Evolutionary conservation across 2,888 invertebrate species (phyloP).

Genomic region (Tipula lateralis): DNA sequence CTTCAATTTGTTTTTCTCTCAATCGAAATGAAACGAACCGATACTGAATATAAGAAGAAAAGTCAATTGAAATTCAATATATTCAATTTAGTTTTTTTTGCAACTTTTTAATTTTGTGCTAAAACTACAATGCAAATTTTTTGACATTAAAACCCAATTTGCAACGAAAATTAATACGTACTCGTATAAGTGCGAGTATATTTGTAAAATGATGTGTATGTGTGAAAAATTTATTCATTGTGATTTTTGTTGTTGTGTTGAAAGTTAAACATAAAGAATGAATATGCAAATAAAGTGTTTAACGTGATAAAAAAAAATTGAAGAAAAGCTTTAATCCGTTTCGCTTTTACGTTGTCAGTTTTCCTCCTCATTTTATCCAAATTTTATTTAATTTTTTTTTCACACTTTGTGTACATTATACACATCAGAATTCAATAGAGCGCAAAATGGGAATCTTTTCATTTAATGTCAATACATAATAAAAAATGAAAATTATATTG

Average conservation of each 20-base stretch:
- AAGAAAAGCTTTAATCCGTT: neutral
- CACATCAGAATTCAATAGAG: neutral
- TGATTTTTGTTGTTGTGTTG: too few species aligned
- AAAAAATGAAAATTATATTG: neutral
- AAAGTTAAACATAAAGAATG: neutral
- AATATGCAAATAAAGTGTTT: neutral
- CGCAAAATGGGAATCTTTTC: neutral
- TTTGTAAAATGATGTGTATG: too few species aligned
- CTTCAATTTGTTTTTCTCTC: conserved; percentile 1
- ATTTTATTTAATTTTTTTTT: neutral
- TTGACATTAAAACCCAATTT: neutral
- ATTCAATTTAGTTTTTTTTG: neutral
- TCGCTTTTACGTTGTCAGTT: neutral
- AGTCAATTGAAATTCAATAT: neutral
- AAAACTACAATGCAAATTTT: neutral
- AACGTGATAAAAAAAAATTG: neutral
- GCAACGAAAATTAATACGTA: neutral
- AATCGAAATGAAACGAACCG: neutral
- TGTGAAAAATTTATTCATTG: too few species aligned
- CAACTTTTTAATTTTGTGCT: neutral
- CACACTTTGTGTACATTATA: neutral
- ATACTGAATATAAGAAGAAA: neutral
- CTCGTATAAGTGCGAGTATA: too few species aligned
- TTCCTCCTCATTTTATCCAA: neutral
- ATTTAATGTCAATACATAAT: neutral